Evolutionary conservation across 1,140 invertebrate species (phyloP), one percentile per base, ranked within the genome.

Genomic region (Drosophila sproati): DNA sequence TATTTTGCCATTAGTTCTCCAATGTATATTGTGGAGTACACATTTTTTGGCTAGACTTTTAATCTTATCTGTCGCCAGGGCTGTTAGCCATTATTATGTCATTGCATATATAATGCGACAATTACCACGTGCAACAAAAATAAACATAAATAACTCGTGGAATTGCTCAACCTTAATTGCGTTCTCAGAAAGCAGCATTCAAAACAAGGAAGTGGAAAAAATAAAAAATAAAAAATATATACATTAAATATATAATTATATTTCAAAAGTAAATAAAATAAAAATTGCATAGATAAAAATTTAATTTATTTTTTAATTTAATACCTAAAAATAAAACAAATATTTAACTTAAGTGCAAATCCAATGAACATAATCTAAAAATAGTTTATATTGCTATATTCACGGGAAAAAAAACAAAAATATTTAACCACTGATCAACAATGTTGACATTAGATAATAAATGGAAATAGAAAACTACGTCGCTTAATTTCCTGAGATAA

Each of bases 391-490:
- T 6, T 28, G 54, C 12, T 56, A 41, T 41, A 20, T 20, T 43
- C 2, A 45, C 54, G 6, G 41, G 4, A 4, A 4, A 56, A n/a
- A 6, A 20, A 20, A 34, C 29, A 45, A 34, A 37, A 3, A 28
- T 10, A 4, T 51, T 32, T 3, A 43, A 43, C 45, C 20, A 2
- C 28, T 48, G 32, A 31, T 43, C 52, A 55, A 31, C 34, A 31
- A 39, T 79, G 32, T 62, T 78, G 62, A 35, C 34, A 8, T 6
- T 31, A 57, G 77, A 80, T 75, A 70, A 74, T 20, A 5, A 7
- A 41, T 7, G 1, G 20, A 34, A 6, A 35, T 20, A 51, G 2
- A 35, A 73, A 78, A 80, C 35, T 71, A 41, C 72, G 74, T 55
- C 60, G 35, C 51, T 61, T 61, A 74, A 66, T 66, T 34, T 45